Conservation (phyloP, 1,140 invertebrate species). For the Papilio machaon region DNA sequence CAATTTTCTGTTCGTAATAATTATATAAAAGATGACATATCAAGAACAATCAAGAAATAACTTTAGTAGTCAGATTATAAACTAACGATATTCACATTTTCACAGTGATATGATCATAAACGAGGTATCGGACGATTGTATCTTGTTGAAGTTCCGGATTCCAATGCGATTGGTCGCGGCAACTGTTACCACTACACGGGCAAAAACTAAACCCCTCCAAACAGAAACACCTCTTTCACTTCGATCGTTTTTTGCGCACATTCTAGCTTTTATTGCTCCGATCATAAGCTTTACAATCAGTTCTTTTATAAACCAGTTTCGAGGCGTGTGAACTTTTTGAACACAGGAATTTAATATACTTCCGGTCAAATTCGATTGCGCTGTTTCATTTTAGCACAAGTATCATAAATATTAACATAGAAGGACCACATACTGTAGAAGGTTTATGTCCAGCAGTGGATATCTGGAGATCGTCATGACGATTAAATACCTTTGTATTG, state of each 20-base stretch:
- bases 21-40: background rate
- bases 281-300: background rate
- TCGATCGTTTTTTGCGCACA: background rate
- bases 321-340: conserved; percentile 1
- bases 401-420: no score
- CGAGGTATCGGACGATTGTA: background rate
- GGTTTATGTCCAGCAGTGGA: no score
- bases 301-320: background rate
- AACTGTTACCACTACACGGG: background rate
- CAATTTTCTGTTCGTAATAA: background rate
- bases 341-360: background rate
- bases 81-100: background rate
- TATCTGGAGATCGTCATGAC: no score
- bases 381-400: background rate
- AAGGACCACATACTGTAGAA: no score
- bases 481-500: no score
- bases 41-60: no score
- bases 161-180: background rate
- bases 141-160: conserved; percentile 2
- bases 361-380: background rate
- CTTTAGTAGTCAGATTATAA: background rate
- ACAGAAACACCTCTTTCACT: background rate
- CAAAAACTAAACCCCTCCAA: background rate
- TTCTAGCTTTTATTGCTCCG: conserved; percentile 19
- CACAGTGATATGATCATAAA: background rate